phyloP scores from a whole-genome alignment of 2,113 vertebrate species.

The Sminthopsis crassicaudata region DNA sequence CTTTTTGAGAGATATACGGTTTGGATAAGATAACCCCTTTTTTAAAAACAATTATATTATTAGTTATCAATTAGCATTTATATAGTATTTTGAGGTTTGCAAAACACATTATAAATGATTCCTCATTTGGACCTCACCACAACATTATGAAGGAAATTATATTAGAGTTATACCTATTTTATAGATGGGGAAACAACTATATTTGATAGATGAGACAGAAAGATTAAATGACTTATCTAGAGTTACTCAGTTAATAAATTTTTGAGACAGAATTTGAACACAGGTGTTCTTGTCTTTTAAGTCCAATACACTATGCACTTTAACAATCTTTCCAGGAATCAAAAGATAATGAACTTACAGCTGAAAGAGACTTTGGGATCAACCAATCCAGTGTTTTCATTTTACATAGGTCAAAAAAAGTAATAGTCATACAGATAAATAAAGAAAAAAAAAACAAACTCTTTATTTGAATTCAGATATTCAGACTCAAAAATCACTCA shows the following conservation, averaged over 20 bases:
- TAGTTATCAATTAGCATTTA: not conserved
- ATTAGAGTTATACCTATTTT: not conserved
- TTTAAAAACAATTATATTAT: not conserved
- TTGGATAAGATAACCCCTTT: not conserved
- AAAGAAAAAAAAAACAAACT: too few relatives aligned
- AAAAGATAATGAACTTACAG: not conserved
- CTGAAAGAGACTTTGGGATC: not conserved
- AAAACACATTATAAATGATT: not conserved
- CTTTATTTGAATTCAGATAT: not conserved
- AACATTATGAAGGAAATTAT: not conserved
- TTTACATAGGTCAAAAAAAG: not conserved
- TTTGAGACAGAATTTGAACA: not conserved
- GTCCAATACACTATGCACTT: not conserved
- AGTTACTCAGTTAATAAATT: not conserved
- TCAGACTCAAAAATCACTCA: not conserved
- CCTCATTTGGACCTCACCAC: not conserved
- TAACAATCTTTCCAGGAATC: not conserved
- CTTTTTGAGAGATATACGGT: not conserved
- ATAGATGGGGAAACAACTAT: not conserved
- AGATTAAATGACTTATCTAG: not conserved
- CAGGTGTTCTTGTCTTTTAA: not conserved
- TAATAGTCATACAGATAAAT: not conserved
- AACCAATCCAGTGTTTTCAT: not conserved
- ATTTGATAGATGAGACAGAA: not conserved
- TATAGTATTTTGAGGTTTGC: not conserved